Evolutionary conservation across 2,888 invertebrate genomes (phyloP).

Genomic region (Bugulina stolonifera): DNA sequence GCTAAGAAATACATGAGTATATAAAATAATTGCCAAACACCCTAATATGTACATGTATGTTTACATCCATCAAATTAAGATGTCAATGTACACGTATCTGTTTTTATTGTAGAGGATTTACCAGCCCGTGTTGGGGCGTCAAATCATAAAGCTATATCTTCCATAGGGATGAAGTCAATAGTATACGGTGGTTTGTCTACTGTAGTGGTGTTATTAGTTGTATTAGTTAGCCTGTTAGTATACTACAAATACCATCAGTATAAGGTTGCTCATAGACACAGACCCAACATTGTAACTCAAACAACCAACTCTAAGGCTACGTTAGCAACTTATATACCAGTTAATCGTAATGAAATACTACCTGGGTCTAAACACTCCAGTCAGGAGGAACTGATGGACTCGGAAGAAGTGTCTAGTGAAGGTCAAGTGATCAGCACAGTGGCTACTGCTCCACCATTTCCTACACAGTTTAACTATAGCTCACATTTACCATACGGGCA

Average conservation of each 20-base stretch:
- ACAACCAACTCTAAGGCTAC: neutral
- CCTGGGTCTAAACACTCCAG: constrained; percentile 21
- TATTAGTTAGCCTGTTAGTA: neutral
- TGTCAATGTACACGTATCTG: no score
- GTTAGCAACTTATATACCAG: neutral
- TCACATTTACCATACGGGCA: neutral
- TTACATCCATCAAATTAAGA: no score
- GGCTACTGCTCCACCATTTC: neutral
- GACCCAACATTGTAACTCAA: neutral
- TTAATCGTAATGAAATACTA: neutral
- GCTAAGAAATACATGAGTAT: no score
- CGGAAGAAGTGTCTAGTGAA: constrained; percentile 11
- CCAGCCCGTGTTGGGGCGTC: neutral
- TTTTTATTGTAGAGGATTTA: neutral
- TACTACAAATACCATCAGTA: constrained; percentile 1
- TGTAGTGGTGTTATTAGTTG: neutral
- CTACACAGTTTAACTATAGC: neutral
- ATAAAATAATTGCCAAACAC: no score
- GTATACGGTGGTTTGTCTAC: neutral
- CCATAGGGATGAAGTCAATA: neutral
- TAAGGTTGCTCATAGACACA: neutral
- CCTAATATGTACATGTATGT: no score
- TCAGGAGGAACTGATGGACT: constrained; percentile 21
- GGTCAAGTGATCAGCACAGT: neutral
- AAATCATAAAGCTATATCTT: neutral